Evolutionary conservation across 2,113 vertebrate species (phyloP).

Genomic region (Mastomys coucha): DNA sequence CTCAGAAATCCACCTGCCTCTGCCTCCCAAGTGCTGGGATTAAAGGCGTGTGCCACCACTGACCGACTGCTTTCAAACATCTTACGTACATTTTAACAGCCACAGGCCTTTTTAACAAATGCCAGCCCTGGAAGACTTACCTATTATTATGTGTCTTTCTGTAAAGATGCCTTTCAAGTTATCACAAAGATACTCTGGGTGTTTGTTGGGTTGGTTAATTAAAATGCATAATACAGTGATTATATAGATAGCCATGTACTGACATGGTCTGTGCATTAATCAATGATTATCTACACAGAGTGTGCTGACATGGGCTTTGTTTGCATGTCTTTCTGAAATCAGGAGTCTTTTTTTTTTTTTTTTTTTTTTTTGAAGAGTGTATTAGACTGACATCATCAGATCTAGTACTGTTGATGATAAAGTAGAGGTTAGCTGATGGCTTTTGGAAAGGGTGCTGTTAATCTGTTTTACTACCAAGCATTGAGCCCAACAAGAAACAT

Average conservation of each 20-base stretch:
- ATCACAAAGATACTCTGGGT: background rate
- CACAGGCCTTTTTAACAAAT: background rate
- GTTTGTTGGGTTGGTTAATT: constrained; percentile 9
- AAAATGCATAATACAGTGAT: background rate
- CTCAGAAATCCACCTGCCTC: too few species aligned
- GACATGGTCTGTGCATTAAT: background rate
- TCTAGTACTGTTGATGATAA: background rate
- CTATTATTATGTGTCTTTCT: background rate
- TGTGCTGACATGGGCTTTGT: background rate
- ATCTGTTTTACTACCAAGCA: background rate
- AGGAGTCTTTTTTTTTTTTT: too few species aligned
- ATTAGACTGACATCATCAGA: background rate
- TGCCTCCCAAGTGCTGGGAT: too few species aligned
- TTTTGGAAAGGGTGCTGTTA: background rate
- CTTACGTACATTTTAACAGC: background rate
- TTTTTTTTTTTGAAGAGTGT: background rate
- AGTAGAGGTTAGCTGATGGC: background rate
- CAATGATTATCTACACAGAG: background rate
- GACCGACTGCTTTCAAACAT: too few species aligned
- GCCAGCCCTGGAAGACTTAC: background rate
- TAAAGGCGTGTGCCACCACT: too few species aligned
- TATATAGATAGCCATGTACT: background rate
- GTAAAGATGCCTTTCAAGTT: background rate
- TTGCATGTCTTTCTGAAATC: constrained; percentile 5
- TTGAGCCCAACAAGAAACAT: background rate